A percentile compares a stretch with the other conserved stretches of the same genome.
These are phyloP conservation scores for Neoscelio sp. DNA, from an alignment of 2,888 invertebrate species.

Conservation along the genomic window DNA sequence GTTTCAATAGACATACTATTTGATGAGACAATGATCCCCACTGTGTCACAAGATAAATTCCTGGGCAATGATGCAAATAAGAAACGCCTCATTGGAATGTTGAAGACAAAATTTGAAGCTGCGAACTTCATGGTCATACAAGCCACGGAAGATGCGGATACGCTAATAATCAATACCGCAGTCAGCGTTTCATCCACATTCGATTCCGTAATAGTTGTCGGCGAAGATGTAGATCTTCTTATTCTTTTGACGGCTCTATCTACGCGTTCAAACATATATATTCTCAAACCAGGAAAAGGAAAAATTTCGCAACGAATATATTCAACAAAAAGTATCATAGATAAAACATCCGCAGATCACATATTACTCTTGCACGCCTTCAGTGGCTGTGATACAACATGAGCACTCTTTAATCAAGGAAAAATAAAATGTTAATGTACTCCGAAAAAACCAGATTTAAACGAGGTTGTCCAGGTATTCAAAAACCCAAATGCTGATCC, in stretches of 20 bases:
- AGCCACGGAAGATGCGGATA: conserved; percentile 14
- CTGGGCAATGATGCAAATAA: conserved; percentile 16
- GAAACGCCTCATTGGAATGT: neutral
- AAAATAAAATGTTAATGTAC: conserved; percentile 9
- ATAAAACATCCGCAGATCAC: neutral
- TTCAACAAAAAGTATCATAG: neutral
- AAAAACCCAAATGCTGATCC: neutral
- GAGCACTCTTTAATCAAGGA: conserved; percentile 17
- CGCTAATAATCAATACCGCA: conserved; percentile 10
- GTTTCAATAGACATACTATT: too few relatives aligned
- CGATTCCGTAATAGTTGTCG: neutral
- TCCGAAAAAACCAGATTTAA: too few relatives aligned
- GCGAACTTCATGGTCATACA: neutral
- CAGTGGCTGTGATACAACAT: conserved; percentile 11
- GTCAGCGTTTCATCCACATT: neutral
- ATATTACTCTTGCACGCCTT: conserved; percentile 4
- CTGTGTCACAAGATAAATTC: conserved; percentile 4
- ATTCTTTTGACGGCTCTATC: neutral
- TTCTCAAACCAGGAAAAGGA: conserved; percentile 10
- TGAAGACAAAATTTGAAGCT: neutral
- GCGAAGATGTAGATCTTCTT: conserved; percentile 15
- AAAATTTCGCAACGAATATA: neutral
- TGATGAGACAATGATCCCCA: conserved; percentile 8
- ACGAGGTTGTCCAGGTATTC: neutral
- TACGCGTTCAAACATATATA: neutral